phyloP scores from a whole-genome alignment of 2,113 vertebrate species.

The Sialia sialis region DNA sequence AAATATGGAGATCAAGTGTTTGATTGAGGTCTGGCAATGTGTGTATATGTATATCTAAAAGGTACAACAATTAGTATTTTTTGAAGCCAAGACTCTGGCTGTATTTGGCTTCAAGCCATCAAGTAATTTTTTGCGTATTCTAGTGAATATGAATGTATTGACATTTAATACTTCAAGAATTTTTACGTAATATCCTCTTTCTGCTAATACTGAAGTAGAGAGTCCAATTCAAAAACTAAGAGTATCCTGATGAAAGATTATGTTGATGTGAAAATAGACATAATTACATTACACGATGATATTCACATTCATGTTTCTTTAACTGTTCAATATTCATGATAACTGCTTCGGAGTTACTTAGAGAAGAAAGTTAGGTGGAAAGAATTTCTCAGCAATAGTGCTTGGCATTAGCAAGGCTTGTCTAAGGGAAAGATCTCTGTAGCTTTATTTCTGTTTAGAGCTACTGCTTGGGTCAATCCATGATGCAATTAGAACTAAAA shows the following conservation, averaged over 20 bases:
- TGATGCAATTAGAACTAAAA: not conserved
- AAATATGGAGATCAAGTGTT: not conserved
- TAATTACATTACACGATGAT: not conserved
- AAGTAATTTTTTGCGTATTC: not conserved
- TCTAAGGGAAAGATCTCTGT: not conserved
- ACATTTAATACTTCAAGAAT: not conserved
- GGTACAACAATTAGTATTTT: not conserved
- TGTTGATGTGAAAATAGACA: not conserved
- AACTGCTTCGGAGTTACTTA: not conserved
- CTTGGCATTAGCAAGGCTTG: not conserved
- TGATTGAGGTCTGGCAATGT: not conserved
- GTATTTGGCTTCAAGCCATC: not conserved
- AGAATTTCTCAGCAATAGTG: not conserved
- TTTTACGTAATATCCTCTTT: not conserved
- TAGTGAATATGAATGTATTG: not conserved
- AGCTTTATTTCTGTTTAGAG: not conserved
- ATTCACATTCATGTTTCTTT: not conserved
- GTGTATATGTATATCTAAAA: not conserved
- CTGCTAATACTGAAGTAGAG: not conserved
- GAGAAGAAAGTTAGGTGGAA: not conserved
- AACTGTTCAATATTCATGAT: not conserved
- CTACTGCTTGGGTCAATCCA: not conserved
- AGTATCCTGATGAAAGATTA: not conserved
- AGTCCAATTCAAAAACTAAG: not conserved
- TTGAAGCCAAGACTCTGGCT: not conserved